Percentiles rank a stretch among this genome's conserved stretches.
Evolutionary conservation across 2,888 invertebrate species (phyloP).

Genomic region (Choristoneura rosaceana): DNA sequence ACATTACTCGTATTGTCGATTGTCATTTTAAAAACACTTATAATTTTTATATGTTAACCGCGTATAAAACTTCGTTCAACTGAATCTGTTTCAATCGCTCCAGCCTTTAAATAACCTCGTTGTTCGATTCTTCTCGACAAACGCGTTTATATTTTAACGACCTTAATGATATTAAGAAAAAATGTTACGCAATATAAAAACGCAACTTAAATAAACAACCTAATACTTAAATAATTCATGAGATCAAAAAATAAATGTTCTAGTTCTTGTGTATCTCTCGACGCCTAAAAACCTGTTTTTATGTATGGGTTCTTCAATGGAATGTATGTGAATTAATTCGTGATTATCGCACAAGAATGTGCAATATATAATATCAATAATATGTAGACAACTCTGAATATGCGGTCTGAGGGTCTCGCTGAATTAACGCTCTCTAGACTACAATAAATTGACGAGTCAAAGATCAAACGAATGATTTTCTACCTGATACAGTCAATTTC

Average conservation of each 20-base stretch:
- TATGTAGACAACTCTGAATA: background rate
- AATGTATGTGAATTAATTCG: background rate
- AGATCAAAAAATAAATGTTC: slow-evolving; percentile 53
- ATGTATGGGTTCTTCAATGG: background rate
- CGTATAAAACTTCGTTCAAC: slow-evolving; percentile 15
- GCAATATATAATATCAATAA: background rate
- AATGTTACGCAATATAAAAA: slow-evolving; percentile 38
- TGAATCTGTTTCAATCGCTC: slow-evolving; percentile 24
- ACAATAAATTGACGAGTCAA: slow-evolving; percentile 57
- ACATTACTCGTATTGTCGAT: slow-evolving; percentile 34
- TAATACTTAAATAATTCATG: slow-evolving; percentile 55
- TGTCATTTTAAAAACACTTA: slow-evolving; percentile 17
- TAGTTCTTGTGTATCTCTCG: slow-evolving; percentile 31
- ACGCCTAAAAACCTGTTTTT: slow-evolving; percentile 18
- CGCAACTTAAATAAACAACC: slow-evolving; percentile 14
- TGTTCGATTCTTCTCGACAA: slow-evolving; percentile 45
- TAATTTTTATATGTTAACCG: slow-evolving; percentile 16
- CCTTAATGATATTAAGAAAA: slow-evolving; percentile 48
- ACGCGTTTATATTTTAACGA: slow-evolving; percentile 67
- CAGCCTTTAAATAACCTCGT: slow-evolving; percentile 63
- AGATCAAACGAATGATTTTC: slow-evolving; percentile 57
- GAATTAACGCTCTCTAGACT: slow-evolving; percentile 46
- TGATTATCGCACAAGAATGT: background rate
- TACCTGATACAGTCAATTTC: slow-evolving; percentile 41
- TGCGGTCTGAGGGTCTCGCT: slow-evolving; percentile 39